A percentile compares a stretch with the other conserved stretches of the same genome.
Evolutionary conservation across 1,140 invertebrate genomes (phyloP).

Genomic region (Fopius arisanus): DNA sequence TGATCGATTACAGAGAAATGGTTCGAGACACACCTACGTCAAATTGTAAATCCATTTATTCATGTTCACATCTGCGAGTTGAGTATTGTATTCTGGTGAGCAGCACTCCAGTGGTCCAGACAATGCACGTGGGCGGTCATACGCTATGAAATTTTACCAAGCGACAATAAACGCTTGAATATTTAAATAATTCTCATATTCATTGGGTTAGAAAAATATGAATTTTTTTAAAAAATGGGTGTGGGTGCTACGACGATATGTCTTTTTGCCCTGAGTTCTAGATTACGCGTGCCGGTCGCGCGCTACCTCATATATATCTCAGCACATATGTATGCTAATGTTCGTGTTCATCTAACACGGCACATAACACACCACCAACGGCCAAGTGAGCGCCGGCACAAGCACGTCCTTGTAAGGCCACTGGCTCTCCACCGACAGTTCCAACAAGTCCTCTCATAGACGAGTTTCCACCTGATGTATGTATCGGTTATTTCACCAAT

Average conservation of each 20-base stretch:
- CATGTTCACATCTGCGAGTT: not conserved
- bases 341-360: conserved; percentile 29
- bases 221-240: too few species aligned
- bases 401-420: conserved; percentile 63
- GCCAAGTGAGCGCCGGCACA: conserved; percentile 43
- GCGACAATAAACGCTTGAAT: not conserved
- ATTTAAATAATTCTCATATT: not conserved
- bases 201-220: too few species aligned
- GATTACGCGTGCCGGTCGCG: conserved; percentile 26
- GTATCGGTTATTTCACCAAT: conserved; percentile 1
- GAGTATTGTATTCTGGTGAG: conserved; percentile 1
- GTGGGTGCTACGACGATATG: conserved; percentile 13
- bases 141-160: not conserved
- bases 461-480: not conserved
- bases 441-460: conserved; percentile 18
- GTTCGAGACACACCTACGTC: not conserved
- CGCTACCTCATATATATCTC: conserved; percentile 32
- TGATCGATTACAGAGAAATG: not conserved
- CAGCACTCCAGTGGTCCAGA: not conserved
- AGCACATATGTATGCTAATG: conserved; percentile 30
- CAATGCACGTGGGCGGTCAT: not conserved
- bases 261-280: not conserved
- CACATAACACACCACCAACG: conserved; percentile 35
- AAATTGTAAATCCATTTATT: conserved; percentile 12
- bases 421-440: conserved; percentile 48